Evolutionary conservation across 2,797 vertebrate species (phyloP), one percentile per base, ranked within the genome.

Genomic region (Phoeniculus purpureus): DNA sequence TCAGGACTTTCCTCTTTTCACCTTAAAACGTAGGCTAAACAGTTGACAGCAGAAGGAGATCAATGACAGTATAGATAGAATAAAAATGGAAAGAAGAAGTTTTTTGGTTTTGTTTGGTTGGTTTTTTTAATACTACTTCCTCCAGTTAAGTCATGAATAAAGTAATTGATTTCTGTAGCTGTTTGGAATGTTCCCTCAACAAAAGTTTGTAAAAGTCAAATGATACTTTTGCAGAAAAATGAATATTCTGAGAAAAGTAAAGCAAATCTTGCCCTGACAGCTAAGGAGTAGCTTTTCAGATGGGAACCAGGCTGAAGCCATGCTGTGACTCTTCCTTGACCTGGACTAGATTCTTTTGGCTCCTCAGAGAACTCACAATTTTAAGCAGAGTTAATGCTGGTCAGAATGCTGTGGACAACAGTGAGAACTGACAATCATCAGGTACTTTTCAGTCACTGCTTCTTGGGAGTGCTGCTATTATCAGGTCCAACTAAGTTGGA

Each of bases 161-260:
- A 89, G 13, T 75, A 71, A 71, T 66, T 51, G 77, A 77, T 87
- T 83, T 40, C 31, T 75, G 17, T 31, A 75, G 32, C 21, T 84
- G 64, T 47, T 93, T 89, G 60, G 54, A 67, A 90, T 64, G 19
- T 58, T 76, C 27, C n/a, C 20, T 73, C 20, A 61, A 22, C 15
- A 31, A 65, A 90, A 88, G 8, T 64, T 78, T 78, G 56, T 56
- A 70, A 7, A 85, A 90, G 65, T 64, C 58, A 85, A 43, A 70
- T 75, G 45, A 54, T 54, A 7, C 50, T 89, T 93, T 87, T 94
- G 31, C 51, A 79, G 27, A 56, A 92, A 75, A 90, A 85, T 6
- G 83, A 89, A 78, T 81, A 60, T 29, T 81, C 54, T 59, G 51
- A 71, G 37, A 58, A 81, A 90, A 65, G 9, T 84, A 52, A 84